Conservation (phyloP, 1,140 invertebrate species). For the Meloidogyne hapla region DNA sequence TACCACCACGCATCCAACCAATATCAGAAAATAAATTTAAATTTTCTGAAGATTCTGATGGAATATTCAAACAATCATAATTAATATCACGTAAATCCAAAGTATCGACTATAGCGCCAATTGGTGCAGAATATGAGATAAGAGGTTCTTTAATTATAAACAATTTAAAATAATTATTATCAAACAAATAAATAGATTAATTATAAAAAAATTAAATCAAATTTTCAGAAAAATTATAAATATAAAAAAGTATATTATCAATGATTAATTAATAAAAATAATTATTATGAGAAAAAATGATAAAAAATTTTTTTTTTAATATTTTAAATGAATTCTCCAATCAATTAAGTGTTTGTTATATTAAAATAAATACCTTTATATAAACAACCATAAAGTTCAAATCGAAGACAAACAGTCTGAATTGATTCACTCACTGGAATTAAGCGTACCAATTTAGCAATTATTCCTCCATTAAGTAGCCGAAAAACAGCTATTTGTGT, state of each 20-base stretch:
- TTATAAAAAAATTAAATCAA: no score
- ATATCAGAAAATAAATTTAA: slow-evolving; percentile 67
- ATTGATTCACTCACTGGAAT: slow-evolving; percentile 79
- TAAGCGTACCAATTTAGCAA: slow-evolving; percentile 77
- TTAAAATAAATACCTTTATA: slow-evolving; percentile 68
- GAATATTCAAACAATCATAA: slow-evolving; percentile 77
- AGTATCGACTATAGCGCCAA: slow-evolving; percentile 73
- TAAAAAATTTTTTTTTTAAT: no score
- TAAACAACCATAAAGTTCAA: slow-evolving; percentile 71
- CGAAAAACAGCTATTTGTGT: slow-evolving; percentile 77
- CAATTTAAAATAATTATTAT: no score
- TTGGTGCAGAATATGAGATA: slow-evolving; percentile 78
- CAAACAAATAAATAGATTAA: no score
- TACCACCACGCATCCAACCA: slow-evolving; percentile 73
- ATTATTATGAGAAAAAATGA: no score
- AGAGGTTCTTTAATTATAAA: slow-evolving; percentile 74
- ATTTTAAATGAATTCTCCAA: no score
- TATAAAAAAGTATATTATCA: no score
- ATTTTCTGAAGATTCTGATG: background rate
- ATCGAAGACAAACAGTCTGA: slow-evolving; percentile 80
- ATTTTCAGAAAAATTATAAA: no score
- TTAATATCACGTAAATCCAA: slow-evolving; percentile 84
- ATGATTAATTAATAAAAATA: no score
- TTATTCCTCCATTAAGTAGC: slow-evolving; percentile 75
- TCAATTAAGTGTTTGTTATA: no score